Evolutionary conservation across 1,140 invertebrate genomes (phyloP).

Genomic region (Vanessa tameamea): DNA sequence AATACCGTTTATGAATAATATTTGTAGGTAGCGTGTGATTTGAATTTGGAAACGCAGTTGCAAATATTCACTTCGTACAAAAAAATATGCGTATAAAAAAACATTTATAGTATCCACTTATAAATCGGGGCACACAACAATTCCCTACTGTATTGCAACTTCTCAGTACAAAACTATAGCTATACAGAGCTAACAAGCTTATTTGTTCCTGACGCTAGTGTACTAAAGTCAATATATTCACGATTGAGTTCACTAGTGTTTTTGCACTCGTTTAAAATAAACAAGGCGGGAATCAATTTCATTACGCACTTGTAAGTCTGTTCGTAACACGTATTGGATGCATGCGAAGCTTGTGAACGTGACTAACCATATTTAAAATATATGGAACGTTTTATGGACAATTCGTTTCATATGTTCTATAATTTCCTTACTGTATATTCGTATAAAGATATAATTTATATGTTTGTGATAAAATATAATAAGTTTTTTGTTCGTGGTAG

Average conservation of each 20-base stretch:
- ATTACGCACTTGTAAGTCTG: slow-evolving; percentile 24
- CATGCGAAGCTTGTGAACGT: slow-evolving; percentile 9
- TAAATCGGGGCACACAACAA: too few species aligned
- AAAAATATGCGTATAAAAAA: too few species aligned
- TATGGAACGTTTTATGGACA: neutral
- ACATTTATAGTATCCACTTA: too few species aligned
- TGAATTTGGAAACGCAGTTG: too few species aligned
- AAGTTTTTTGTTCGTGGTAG: too few species aligned
- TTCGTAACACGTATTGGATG: slow-evolving; percentile 21
- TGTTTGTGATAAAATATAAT: too few species aligned
- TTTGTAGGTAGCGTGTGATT: too few species aligned
- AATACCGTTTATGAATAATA: too few species aligned
- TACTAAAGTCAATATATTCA: slow-evolving; percentile 5
- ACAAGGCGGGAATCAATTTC: slow-evolving; percentile 31
- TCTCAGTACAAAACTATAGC: neutral
- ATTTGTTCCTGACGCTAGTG: neutral
- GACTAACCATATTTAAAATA: neutral
- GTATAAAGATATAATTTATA: too few species aligned
- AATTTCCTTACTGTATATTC: too few species aligned
- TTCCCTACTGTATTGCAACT: neutral
- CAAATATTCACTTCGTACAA: too few species aligned
- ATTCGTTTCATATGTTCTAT: too few species aligned
- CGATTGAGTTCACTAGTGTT: slow-evolving; percentile 1
- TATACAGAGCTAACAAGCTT: neutral
- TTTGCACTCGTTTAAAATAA: slow-evolving; percentile 21